phyloP scores from a whole-genome alignment of 2,888 invertebrate genomes.

The Zelleria hepariella region DNA sequence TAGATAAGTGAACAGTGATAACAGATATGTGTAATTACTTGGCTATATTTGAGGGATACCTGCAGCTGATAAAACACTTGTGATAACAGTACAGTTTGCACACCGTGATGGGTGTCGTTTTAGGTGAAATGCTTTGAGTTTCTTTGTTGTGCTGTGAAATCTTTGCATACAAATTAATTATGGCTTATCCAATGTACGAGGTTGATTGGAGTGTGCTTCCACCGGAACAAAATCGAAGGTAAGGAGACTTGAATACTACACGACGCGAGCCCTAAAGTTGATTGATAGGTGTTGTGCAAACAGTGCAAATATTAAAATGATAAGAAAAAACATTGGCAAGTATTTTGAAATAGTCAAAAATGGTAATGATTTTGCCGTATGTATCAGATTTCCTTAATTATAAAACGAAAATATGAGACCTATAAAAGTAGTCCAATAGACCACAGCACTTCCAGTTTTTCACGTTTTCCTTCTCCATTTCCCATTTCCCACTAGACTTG shows the following conservation, averaged over 20 bases:
- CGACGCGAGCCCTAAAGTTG: no score
- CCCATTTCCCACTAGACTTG: neutral
- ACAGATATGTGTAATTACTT: constrained; percentile 64
- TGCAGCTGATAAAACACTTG: constrained; percentile 63
- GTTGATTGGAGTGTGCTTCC: constrained; percentile 89
- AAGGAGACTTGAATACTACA: constrained; percentile 29
- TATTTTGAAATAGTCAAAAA: neutral
- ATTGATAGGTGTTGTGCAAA: neutral
- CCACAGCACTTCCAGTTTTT: neutral
- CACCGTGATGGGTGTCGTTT: constrained; percentile 48
- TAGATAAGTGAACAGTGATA: constrained; percentile 68
- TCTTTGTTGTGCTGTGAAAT: constrained; percentile 34
- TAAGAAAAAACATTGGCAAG: neutral
- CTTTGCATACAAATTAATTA: constrained; percentile 31
- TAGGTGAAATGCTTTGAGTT: constrained; percentile 42
- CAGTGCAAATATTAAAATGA: neutral
- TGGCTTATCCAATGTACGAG: constrained; percentile 77
- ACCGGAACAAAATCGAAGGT: constrained; percentile 89
- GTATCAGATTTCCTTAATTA: no score
- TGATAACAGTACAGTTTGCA: constrained; percentile 66
- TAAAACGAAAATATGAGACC: no score
- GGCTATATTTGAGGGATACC: constrained; percentile 59
- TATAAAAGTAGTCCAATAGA: neutral
- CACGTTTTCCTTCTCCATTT: neutral
- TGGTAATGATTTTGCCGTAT: no score